These are phyloP conservation scores for Drosophila micromelanica DNA, from an alignment of 1,140 invertebrate genomes.

Conservation along the genomic window DNA sequence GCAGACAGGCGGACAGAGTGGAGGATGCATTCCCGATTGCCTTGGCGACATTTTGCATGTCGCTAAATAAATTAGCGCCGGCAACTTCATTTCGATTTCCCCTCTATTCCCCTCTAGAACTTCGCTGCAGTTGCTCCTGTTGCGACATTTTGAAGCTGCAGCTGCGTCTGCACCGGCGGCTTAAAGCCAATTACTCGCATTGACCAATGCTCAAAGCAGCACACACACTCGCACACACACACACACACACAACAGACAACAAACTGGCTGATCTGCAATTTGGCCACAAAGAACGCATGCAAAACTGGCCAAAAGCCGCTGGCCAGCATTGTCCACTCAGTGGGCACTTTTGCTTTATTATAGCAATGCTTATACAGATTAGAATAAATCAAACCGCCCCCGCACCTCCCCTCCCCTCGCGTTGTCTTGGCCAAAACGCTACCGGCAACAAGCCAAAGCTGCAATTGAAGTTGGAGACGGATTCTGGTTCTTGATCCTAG, in stretches of 20 bases:
- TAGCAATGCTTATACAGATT: constrained; percentile 79
- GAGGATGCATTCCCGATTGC: neutral
- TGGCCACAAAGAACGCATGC: constrained; percentile 42
- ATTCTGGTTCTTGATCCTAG: neutral
- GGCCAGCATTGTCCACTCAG: constrained; percentile 74
- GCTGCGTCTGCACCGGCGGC: constrained; percentile 71
- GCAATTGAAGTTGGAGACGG: constrained; percentile 37
- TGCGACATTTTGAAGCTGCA: constrained; percentile 75
- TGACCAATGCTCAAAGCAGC: constrained; percentile 47
- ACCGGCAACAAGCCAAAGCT: constrained; percentile 64
- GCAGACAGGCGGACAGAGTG: no score
- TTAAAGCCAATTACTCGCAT: constrained; percentile 72
- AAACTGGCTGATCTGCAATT: constrained; percentile 43
- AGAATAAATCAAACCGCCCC: constrained; percentile 76
- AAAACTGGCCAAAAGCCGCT: constrained; percentile 54
- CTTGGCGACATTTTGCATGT: constrained; percentile 57
- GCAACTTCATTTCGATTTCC: constrained; percentile 67
- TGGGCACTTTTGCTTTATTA: constrained; percentile 78
- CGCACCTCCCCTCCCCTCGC: constrained; percentile 13
- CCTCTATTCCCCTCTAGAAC: neutral
- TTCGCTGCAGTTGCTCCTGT: constrained; percentile 28
- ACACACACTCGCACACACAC: constrained; percentile 9
- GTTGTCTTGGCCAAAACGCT: constrained; percentile 50
- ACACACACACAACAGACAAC: constrained; percentile 2
- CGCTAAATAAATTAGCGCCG: constrained; percentile 58